These are phyloP conservation scores for Drymonia ruficornis DNA, from an alignment of 2,888 invertebrate genomes.

Conservation along the genomic window DNA sequence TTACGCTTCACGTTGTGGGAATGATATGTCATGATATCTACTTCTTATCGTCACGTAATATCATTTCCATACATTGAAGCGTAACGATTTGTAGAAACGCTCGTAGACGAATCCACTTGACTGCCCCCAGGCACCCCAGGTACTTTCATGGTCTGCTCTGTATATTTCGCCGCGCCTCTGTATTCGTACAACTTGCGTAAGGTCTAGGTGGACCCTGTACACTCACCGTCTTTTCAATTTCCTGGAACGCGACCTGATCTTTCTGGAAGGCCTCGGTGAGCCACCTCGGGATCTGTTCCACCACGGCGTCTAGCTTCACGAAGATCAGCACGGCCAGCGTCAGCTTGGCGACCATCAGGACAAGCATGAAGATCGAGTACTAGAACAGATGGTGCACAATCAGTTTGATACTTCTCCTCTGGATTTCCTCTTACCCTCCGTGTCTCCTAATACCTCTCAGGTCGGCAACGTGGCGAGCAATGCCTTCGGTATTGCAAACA, in stretches of 20 bases:
- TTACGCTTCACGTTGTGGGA: no score
- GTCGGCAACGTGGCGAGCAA: no score
- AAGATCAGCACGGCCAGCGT: constrained; percentile 87
- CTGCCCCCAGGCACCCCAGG: no score
- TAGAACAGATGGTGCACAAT: constrained; percentile 55
- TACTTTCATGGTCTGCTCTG: no score
- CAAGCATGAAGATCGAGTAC: constrained; percentile 87
- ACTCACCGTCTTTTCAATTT: constrained; percentile 84
- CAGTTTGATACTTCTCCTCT: background rate
- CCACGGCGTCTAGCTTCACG: constrained; percentile 82
- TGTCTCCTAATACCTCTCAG: no score
- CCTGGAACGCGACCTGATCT: constrained; percentile 78
- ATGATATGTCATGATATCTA: no score
- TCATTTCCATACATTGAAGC: no score
- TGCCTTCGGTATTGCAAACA: no score
- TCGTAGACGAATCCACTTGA: no score
- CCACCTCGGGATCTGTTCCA: constrained; percentile 74
- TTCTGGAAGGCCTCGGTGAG: constrained; percentile 73
- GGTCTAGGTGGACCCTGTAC: background rate
- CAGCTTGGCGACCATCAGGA: constrained; percentile 88
- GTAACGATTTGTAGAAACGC: no score
- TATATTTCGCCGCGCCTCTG: no score
- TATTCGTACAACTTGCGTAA: background rate
- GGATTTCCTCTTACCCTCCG: background rate
- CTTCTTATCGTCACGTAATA: no score